Percentiles rank a stretch among this genome's conserved stretches.
These are phyloP conservation scores for Paracentrotus lividus DNA, from an alignment of 53 echinoderm and acorn worm genomes.

Conservation along the genomic window DNA sequence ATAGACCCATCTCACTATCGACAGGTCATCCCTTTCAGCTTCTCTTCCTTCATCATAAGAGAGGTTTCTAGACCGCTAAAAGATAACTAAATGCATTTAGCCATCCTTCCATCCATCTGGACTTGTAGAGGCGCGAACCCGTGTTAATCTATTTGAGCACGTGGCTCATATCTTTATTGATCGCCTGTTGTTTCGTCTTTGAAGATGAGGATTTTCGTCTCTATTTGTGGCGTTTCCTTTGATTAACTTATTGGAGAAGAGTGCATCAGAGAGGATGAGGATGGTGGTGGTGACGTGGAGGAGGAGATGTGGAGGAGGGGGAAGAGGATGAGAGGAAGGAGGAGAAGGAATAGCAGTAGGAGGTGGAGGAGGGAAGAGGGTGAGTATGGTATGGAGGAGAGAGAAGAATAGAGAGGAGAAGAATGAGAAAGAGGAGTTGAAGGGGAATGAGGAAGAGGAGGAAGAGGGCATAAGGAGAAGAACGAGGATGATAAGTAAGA, in stretches of 20 bases:
- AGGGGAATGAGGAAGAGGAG: background rate
- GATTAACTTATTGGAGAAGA: background rate
- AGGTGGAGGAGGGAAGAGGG: too few species aligned
- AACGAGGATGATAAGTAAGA: too few species aligned
- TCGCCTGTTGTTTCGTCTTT: background rate
- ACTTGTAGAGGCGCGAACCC: constrained; percentile 1
- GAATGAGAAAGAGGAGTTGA: background rate
- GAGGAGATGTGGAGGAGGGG: too few species aligned
- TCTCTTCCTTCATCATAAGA: constrained; percentile 46
- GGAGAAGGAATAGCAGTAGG: too few species aligned
- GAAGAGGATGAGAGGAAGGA: too few species aligned
- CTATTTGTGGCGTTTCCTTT: background rate
- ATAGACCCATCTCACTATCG: constrained; percentile 40
- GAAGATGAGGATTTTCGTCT: constrained; percentile 22
- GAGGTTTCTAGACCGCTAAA: constrained; percentile 20
- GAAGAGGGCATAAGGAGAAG: background rate
- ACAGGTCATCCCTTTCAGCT: constrained; percentile 23
- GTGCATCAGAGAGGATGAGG: background rate
- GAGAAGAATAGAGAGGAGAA: background rate
- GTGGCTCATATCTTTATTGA: constrained; percentile 49
- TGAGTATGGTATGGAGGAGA: too few species aligned
- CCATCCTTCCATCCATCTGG: background rate
- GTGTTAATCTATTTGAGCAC: constrained; percentile 20
- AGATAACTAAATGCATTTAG: constrained; percentile 58
- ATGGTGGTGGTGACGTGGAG: too few species aligned